A percentile compares a stretch with the other conserved stretches of the same genome.
These are phyloP conservation scores for Phenganax marumi DNA, from an alignment of 92 coral and sea anemone species.

Conservation along the genomic window DNA sequence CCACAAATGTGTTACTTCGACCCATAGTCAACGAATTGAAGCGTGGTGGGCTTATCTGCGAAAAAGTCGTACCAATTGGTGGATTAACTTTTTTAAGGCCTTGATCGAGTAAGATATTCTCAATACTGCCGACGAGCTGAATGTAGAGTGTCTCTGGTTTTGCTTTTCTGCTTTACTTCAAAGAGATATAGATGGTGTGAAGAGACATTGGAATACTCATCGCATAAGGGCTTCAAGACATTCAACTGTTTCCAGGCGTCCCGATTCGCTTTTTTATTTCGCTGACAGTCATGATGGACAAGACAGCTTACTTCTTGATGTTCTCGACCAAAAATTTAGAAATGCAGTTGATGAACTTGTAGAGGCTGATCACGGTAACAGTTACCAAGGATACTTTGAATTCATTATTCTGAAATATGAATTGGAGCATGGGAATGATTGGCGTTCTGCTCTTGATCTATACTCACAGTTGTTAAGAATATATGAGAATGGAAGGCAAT, in stretches of 20 bases:
- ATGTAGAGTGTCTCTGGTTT: too few relatives aligned
- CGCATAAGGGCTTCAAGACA: too few relatives aligned
- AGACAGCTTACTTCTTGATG: slow-evolving; percentile 19
- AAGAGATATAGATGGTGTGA: too few relatives aligned
- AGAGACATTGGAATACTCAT: too few relatives aligned
- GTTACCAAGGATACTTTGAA: slow-evolving; percentile 23
- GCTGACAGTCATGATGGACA: slow-evolving; percentile 23
- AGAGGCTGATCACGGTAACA: slow-evolving; percentile 22
- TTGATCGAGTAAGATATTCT: too few relatives aligned
- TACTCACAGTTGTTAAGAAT: slow-evolving; percentile 6
- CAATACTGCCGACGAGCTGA: neutral
- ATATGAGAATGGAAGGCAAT: neutral
- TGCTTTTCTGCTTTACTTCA: too few relatives aligned
- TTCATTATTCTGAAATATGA: neutral
- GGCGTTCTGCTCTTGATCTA: slow-evolving; percentile 16
- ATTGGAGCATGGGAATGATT: neutral
- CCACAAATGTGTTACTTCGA: too few relatives aligned
- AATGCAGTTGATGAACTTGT: slow-evolving; percentile 27
- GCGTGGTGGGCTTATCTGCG: neutral
- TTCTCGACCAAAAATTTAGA: slow-evolving; percentile 17
- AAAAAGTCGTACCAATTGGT: neutral
- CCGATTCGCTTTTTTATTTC: slow-evolving; percentile 20
- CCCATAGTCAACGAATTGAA: neutral
- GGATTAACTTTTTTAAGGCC: neutral
- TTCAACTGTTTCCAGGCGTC: too few relatives aligned